phyloP scores from a whole-genome alignment of 2,888 invertebrate species.

The Lasius fuliginosus region DNA sequence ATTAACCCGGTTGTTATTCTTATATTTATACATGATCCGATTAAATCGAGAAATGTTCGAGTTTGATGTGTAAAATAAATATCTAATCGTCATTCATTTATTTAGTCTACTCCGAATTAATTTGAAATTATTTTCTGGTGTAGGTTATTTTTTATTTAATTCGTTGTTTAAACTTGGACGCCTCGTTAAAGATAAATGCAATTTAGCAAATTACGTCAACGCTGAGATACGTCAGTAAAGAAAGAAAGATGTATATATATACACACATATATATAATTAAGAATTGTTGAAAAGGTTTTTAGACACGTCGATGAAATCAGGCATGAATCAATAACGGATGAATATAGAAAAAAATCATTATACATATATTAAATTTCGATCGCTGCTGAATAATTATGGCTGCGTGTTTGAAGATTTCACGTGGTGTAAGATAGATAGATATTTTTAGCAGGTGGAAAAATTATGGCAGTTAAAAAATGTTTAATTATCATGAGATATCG shows the following conservation, averaged over 20 bases:
- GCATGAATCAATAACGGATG: neutral
- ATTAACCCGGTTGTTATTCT: neutral
- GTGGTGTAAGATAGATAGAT: neutral
- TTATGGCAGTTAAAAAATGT: slow-evolving; percentile 32
- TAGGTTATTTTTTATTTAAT: neutral
- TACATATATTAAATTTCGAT: neutral
- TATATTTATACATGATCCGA: neutral
- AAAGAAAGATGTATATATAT: neutral
- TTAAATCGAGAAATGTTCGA: neutral
- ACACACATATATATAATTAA: neutral
- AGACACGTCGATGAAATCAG: neutral
- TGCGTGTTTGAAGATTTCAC: neutral
- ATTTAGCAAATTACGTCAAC: neutral
- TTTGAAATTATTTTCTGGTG: neutral
- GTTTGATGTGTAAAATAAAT: neutral
- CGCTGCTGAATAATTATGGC: neutral
- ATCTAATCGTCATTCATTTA: neutral
- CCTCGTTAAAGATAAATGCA: neutral
- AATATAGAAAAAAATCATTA: neutral
- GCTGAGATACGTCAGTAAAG: neutral
- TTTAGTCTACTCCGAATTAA: neutral
- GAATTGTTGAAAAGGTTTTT: neutral
- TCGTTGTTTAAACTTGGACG: neutral
- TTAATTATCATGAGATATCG: slow-evolving; percentile 49
- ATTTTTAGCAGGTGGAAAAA: slow-evolving; percentile 21